Percentiles rank a stretch among this genome's conserved stretches.
Evolutionary conservation across 2,113 vertebrate species (phyloP).

Genomic region (Mixornis gularis): DNA sequence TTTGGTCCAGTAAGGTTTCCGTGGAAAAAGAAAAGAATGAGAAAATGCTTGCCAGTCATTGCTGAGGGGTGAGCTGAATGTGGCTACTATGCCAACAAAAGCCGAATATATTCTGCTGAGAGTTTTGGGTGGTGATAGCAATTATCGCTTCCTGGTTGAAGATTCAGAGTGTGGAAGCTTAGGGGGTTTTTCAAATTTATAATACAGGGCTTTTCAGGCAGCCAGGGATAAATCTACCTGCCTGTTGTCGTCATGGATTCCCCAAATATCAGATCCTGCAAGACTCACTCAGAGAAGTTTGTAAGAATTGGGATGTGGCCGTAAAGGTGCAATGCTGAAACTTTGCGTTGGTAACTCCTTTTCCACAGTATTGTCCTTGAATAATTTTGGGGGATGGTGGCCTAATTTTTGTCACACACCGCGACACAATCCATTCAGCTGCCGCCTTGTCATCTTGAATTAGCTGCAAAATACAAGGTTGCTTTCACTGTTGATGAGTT

Average conservation of each 20-base stretch:
- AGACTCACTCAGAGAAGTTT: not conserved
- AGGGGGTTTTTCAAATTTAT: accelerated
- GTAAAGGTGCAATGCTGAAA: not conserved
- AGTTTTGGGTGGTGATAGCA: not conserved
- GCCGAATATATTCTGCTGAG: not conserved
- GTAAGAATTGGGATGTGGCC: not conserved
- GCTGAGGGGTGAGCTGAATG: not conserved
- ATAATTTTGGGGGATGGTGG: not conserved
- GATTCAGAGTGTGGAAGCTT: not conserved
- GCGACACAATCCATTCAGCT: not conserved
- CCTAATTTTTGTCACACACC: not conserved
- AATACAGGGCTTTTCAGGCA: not conserved
- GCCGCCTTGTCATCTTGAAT: not conserved
- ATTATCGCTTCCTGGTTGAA: not conserved
- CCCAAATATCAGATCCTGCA: not conserved
- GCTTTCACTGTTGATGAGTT: not conserved
- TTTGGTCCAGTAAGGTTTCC: not conserved
- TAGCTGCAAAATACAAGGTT: not conserved
- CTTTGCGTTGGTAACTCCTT: not conserved
- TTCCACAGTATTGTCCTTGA: not conserved
- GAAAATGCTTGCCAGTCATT: not conserved
- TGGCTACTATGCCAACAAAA: not conserved
- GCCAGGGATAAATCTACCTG: not conserved
- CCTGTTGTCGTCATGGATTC: not conserved
- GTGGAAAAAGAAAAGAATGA: not conserved